Evolutionary conservation across 2,113 vertebrate species (phyloP), one percentile per base, ranked within the genome.

Genomic region (Gyps fulvus): DNA sequence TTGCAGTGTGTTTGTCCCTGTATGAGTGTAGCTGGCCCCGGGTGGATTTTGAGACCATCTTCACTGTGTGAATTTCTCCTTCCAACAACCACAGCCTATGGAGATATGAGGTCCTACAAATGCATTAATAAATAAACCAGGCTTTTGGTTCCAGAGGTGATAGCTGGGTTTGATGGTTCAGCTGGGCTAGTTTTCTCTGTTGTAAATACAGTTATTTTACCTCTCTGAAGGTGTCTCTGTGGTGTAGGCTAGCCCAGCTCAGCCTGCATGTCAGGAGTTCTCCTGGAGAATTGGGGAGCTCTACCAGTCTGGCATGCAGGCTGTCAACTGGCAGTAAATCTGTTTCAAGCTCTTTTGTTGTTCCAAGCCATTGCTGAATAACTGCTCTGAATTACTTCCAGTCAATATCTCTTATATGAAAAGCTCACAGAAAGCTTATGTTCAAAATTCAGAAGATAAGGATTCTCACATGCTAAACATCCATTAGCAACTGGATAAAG

Each of bases 341-440:
- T 95, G 58, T 43, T 94, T 65, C 62, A 58, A 22, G 89, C 83
- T 73, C 93, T 79, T 95, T 85, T 97, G 89, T 95, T 91, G 74
- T 94, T 85, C 87, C 69, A 91, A 96, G 70, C 29, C 13, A 54
- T 80, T 70, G 73, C 73, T 91, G 93, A 95, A 93, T 91, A 95
- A 95, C 82, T 95, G 94, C 81, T 79, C 69, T 85, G 93, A 96
- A 95, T 93, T 91, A 89, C 82, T 95, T 96, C 82, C 92, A 93
- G 96, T 92, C 32, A 43, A 80, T 91, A 88, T 88, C 74, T 73
- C 49, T 63, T 40, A 23, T 27, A 89, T 62, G 70, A 94, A 91
- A 94, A 94, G 77, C 89, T 83, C 54, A 61, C 55, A 72, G 86
- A 89, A 89, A 95, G 61, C 78, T 91, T 71, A 45, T 89, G 70